Percentiles rank a stretch among this genome's conserved stretches.
phyloP scores from a whole-genome alignment of 2,888 invertebrate genomes.

The Himalopsyche japonica region DNA sequence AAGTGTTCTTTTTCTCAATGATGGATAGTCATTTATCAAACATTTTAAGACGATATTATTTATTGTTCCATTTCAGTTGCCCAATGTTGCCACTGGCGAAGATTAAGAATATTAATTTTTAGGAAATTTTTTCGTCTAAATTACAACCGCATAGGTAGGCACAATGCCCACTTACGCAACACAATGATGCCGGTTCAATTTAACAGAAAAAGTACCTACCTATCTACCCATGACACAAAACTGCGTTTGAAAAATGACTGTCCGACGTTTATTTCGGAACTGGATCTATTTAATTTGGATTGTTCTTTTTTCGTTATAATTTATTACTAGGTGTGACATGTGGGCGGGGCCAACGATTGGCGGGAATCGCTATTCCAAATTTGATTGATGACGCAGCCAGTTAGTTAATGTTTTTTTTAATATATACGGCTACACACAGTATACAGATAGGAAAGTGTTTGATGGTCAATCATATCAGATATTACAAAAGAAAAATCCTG shows the following conservation, averaged over 20 bases:
- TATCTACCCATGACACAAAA: neutral
- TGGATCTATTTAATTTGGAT: constrained; percentile 18
- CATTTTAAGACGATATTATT: neutral
- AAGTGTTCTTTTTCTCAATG: too few relatives aligned
- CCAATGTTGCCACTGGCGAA: neutral
- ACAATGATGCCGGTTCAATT: neutral
- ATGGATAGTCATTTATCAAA: too few relatives aligned
- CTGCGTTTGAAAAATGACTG: constrained; percentile 5
- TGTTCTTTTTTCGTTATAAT: constrained; percentile 22
- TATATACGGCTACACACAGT: neutral
- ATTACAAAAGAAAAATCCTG: neutral
- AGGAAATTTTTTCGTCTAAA: neutral
- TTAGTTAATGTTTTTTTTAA: constrained; percentile 16
- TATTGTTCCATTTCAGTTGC: neutral
- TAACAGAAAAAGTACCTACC: neutral
- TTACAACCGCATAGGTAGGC: neutral
- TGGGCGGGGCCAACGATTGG: constrained; percentile 29
- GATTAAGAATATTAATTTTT: neutral
- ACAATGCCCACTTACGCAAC: neutral
- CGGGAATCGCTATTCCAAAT: constrained; percentile 33
- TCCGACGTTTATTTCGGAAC: constrained; percentile 6
- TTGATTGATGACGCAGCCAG: constrained; percentile 30
- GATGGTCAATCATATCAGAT: neutral
- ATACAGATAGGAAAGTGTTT: neutral
- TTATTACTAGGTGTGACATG: constrained; percentile 27